Conservation (phyloP, 2,888 invertebrate genomes). For the Anticlea derivata region DNA sequence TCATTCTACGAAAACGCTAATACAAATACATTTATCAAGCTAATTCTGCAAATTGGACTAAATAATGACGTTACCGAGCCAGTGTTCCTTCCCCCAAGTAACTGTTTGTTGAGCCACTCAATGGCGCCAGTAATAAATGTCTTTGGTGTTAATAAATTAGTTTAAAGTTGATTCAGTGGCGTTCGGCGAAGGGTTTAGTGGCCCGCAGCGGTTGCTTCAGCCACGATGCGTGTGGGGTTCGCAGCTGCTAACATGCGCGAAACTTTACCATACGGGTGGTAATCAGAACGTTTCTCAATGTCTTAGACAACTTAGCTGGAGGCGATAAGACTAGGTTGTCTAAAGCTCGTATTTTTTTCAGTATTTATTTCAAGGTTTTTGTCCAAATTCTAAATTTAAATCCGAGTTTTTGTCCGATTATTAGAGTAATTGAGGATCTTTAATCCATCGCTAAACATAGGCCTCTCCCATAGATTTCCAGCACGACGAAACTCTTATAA, state of each 20-base stretch:
- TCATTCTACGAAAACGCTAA: slow-evolving; percentile 70
- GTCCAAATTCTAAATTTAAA: too few species aligned
- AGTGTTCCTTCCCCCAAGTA: slow-evolving; percentile 55
- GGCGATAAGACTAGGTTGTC: neutral
- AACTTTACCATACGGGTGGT: slow-evolving; percentile 12
- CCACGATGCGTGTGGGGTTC: slow-evolving; percentile 41
- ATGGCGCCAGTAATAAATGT: slow-evolving; percentile 62
- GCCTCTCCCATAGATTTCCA: too few species aligned
- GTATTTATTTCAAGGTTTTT: neutral
- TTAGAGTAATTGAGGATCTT: too few species aligned
- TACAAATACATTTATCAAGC: slow-evolving; percentile 80
- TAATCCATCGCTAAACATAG: too few species aligned
- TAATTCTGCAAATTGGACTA: slow-evolving; percentile 80
- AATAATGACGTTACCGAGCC: slow-evolving; percentile 73
- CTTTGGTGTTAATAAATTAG: slow-evolving; percentile 65
- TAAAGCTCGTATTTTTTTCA: neutral
- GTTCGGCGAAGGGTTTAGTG: slow-evolving; percentile 40
- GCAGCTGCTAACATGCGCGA: slow-evolving; percentile 24
- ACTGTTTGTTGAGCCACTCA: slow-evolving; percentile 61
- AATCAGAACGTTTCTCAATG: slow-evolving; percentile 4
- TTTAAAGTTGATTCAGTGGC: slow-evolving; percentile 59
- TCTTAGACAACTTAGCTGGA: neutral
- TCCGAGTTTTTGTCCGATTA: too few species aligned
- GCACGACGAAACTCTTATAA: too few species aligned
- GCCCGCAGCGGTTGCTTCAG: slow-evolving; percentile 44